Conservation (phyloP, 2,888 invertebrate genomes). For the Drosophila monieri region DNA sequence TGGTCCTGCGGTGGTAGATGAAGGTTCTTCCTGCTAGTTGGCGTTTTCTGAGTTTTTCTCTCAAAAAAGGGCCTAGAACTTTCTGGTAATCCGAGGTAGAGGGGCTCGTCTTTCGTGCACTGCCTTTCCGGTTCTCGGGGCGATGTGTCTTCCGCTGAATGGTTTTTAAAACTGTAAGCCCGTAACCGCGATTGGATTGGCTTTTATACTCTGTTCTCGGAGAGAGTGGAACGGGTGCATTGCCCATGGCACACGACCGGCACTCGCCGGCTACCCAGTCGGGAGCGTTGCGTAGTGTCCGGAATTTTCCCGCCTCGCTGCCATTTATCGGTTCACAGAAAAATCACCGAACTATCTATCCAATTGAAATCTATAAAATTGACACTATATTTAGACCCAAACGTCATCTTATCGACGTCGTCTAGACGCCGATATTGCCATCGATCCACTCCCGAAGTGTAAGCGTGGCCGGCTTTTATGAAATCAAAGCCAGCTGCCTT, state of each 20-base stretch:
- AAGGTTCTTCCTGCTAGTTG: not conserved
- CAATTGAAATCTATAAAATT: slow-evolving; percentile 31
- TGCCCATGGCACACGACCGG: slow-evolving; percentile 58
- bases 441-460: slow-evolving; percentile 38
- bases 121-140: not conserved
- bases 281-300: slow-evolving; percentile 31
- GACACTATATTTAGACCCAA: slow-evolving; percentile 54
- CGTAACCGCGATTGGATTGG: not conserved
- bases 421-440: slow-evolving; percentile 8
- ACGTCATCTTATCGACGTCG: slow-evolving; percentile 16
- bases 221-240: slow-evolving; percentile 27
- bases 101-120: slow-evolving; percentile 40
- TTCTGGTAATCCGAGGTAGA: slow-evolving; percentile 1
- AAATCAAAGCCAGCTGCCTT: slow-evolving; percentile 17
- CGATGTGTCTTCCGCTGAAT: slow-evolving; percentile 3
- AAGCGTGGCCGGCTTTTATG: slow-evolving; percentile 28
- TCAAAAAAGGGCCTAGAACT: not conserved
- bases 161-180: slow-evolving; percentile 33
- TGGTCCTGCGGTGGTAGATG: not conserved
- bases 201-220: slow-evolving; percentile 56
- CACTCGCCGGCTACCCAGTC: slow-evolving; percentile 8
- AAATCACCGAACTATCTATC: slow-evolving; percentile 50
- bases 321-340: slow-evolving; percentile 32
- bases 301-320: slow-evolving; percentile 61
- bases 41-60: not conserved